Evolutionary conservation across 2,888 invertebrate genomes (phyloP), one percentile per base, ranked within the genome.

Genomic region (Nysson spinosus): DNA sequence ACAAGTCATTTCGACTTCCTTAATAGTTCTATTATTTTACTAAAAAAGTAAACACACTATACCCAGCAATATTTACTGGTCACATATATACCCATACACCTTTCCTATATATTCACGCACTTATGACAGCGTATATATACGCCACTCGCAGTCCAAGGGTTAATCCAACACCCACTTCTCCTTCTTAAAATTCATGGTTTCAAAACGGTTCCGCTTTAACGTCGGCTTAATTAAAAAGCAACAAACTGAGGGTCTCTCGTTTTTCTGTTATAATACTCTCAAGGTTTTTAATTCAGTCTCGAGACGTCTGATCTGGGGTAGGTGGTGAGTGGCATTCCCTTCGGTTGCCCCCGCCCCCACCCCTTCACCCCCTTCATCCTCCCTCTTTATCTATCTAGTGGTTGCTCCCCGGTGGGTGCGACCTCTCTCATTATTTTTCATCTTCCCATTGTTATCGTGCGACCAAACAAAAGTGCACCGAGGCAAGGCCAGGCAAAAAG

Each of bases 401-500:
- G n/a, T n/a, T n/a, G 12, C 43, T 16, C 30, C 46, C 32, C 42
- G 16, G 11, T 22, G 26, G 22, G 20, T 32, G 51, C 35, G 42
- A 51, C 47, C 54, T 28, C 62, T 46, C 72, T 78, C 73, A 75
- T 81, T 83, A 82, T 82, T 81, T 83, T 73, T 75, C 79, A 80
- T 79, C 77, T 79, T 78, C 67, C 77, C 74, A 81, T 84, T 84
- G 81, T 84, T 79, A 80, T 76, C 78, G 72, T 61, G 66, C 74
- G 78, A 64, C 69, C 79, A 83, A 82, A 84, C 81, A 83, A 84
- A 83, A 79, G 82, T 81, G 72, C 75, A 69, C 62, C 72, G 62
- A 66, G 63, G 54, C 69, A 66, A 69, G 75, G 70, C 70, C 37
- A 68, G 46, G 61, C 68, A 62, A 73, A 72, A 74, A 68, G 69